Evolutionary conservation across 2,888 invertebrate genomes (phyloP).

Genomic region (Atethmia centrago): DNA sequence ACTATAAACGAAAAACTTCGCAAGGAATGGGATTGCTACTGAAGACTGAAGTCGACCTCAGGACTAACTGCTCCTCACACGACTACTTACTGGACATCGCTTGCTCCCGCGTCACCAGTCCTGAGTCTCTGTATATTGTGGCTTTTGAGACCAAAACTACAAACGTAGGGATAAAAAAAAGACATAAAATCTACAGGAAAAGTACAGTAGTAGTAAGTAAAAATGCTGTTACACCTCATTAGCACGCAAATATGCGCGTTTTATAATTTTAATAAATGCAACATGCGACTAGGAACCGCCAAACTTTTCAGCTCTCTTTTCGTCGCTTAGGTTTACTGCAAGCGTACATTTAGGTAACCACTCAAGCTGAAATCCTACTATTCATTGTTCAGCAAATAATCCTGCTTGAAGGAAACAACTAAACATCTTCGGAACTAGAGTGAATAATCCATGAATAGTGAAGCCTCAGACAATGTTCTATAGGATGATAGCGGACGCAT

Average conservation of each 20-base stretch:
- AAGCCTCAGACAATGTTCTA: slow-evolving; percentile 1
- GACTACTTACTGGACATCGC: too few species aligned
- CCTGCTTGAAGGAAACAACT: neutral
- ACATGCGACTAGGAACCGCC: neutral
- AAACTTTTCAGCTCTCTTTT: neutral
- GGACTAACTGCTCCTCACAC: too few species aligned
- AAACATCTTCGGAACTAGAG: neutral
- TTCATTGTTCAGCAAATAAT: neutral
- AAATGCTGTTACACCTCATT: neutral
- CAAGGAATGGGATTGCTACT: too few species aligned
- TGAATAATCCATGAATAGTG: slow-evolving; percentile 1
- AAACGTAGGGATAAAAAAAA: too few species aligned
- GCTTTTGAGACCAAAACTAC: too few species aligned
- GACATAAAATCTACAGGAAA: neutral
- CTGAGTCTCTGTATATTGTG: too few species aligned
- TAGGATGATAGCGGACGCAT: neutral
- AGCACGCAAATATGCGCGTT: neutral
- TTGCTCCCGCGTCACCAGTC: too few species aligned
- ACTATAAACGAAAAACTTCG: too few species aligned
- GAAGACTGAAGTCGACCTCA: too few species aligned
- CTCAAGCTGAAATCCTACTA: neutral
- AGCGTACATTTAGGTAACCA: neutral
- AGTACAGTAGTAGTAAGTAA: too few species aligned
- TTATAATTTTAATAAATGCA: neutral
- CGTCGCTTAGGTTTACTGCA: neutral